These are phyloP conservation scores for Enoplolaimus lenunculus DNA, from an alignment of 2,888 invertebrate genomes.

Conservation along the genomic window DNA sequence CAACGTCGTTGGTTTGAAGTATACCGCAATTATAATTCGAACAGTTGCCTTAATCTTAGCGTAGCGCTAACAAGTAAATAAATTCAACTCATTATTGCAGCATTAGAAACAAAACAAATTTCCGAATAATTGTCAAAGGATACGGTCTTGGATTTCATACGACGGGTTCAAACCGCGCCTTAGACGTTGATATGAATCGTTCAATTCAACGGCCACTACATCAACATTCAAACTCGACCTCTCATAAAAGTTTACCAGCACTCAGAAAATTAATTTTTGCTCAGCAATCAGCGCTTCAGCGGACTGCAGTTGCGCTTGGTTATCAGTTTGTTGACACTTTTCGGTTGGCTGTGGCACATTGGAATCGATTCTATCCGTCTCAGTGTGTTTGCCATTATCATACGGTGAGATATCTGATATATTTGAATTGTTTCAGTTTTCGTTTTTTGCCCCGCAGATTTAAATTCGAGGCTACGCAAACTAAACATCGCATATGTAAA, in stretches of 20 bases:
- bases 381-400: not conserved
- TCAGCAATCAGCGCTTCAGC: not conserved
- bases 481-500: no score
- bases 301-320: not conserved
- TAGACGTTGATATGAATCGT: no score
- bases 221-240: not conserved
- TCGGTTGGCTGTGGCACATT: not conserved
- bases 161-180: not conserved
- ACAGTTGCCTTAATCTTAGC: no score
- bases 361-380: not conserved
- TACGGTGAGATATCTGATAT: no score
- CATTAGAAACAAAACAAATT: not conserved
- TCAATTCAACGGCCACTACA: no score
- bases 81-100: no score
- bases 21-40: no score
- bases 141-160: not conserved
- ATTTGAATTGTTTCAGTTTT: no score
- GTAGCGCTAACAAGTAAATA: no score
- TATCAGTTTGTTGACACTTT: not conserved
- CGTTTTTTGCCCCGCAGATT: no score
- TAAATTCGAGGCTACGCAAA: no score
- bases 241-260: not conserved
- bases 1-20: no score
- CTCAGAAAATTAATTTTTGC: not conserved
- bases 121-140: not conserved